Conservation (phyloP, 2,113 vertebrate species). For the Grallaria varia region DNA sequence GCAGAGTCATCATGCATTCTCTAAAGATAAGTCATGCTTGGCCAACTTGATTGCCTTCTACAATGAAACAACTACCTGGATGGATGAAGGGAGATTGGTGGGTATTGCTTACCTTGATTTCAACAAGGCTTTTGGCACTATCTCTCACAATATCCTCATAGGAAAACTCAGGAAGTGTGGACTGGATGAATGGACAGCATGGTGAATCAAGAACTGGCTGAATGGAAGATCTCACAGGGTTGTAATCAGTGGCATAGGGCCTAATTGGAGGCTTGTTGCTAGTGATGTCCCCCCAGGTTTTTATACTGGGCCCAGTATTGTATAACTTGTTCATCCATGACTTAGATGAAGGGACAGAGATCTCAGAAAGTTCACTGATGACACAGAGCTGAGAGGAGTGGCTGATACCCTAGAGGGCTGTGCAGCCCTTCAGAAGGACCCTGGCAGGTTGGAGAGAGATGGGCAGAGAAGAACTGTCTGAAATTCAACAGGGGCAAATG, state of each 20-base stretch:
- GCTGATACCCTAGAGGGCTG: neutral
- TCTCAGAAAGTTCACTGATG: neutral
- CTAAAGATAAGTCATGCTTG: neutral
- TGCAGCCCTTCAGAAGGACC: neutral
- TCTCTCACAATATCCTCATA: neutral
- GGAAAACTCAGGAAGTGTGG: neutral
- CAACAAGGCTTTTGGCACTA: neutral
- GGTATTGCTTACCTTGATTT: neutral
- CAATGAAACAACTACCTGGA: neutral
- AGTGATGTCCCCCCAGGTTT: neutral
- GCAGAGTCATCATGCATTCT: neutral
- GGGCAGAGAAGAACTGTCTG: neutral
- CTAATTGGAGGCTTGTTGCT: neutral
- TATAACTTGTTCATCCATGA: neutral
- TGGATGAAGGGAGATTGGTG: neutral
- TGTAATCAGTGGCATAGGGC: neutral
- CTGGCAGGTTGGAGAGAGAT: fast-evolving
- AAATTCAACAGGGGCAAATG: neutral
- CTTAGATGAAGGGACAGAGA: neutral
- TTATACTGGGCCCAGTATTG: neutral
- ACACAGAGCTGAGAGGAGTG: neutral
- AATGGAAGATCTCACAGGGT: neutral
- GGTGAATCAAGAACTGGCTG: neutral
- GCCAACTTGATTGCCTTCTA: neutral
- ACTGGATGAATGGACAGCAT: neutral